Conservation (phyloP, 1,140 invertebrate genomes). For the Halictus rubicundus region DNA sequence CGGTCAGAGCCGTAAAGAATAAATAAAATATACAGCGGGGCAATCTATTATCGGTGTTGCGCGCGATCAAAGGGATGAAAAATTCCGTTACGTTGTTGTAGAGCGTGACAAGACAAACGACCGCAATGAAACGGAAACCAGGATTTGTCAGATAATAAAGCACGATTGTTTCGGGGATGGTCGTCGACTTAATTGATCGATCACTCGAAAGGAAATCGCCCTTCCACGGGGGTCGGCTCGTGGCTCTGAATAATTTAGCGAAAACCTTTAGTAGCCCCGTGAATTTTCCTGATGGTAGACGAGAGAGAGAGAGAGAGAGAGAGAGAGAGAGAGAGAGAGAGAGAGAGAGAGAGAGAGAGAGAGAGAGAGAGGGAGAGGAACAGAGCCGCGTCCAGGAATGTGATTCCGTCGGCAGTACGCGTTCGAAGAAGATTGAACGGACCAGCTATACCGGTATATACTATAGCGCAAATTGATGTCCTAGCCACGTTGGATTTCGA, state of each 20-base stretch:
- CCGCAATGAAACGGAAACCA: conserved; percentile 22
- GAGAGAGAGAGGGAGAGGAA: neutral
- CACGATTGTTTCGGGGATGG: conserved; percentile 46
- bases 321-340: neutral
- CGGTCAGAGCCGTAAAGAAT: too few species aligned
- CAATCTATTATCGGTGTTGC: too few species aligned
- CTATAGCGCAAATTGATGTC: conserved; percentile 41
- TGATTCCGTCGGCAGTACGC: conserved; percentile 43
- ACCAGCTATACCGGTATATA: conserved; percentile 17
- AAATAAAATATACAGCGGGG: too few species aligned
- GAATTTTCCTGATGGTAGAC: conserved; percentile 38
- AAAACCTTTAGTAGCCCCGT: conserved; percentile 38
- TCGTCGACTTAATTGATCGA: conserved; percentile 51
- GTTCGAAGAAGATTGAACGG: conserved; percentile 49
- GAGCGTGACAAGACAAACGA: conserved; percentile 3
- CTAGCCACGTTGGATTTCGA: neutral
- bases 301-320: neutral
- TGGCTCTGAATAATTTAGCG: conserved; percentile 51
- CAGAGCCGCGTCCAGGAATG: conserved; percentile 34
- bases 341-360: neutral
- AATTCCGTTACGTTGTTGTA: neutral
- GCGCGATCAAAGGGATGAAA: neutral
- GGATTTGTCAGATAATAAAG: conserved; percentile 45
- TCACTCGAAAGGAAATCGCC: conserved; percentile 45
- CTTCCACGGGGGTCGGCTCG: conserved; percentile 16